Evolutionary conservation across 2,888 invertebrate genomes (phyloP).

Genomic region (Nasonovia ribisnigri): DNA sequence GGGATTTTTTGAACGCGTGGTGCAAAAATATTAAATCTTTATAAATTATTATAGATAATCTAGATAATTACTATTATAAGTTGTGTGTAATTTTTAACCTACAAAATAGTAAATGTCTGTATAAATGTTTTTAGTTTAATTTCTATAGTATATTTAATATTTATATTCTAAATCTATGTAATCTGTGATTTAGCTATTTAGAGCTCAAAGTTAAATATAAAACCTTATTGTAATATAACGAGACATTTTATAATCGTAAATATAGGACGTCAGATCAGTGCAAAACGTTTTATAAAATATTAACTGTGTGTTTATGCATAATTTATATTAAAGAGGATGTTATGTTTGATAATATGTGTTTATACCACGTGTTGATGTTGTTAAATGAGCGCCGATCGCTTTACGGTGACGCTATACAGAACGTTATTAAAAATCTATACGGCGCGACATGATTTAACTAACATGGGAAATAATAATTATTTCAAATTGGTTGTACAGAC

Average conservation of each 20-base stretch:
- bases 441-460: background rate
- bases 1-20: background rate
- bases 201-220: background rate
- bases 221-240: background rate
- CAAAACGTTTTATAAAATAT: background rate
- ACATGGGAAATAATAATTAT: conserved; percentile 9
- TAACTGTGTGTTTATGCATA: background rate
- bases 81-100: background rate
- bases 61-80: background rate
- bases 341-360: background rate
- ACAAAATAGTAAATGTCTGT: background rate
- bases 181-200: background rate
- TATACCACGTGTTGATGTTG: too few species aligned
- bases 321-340: background rate
- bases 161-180: background rate
- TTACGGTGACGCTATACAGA: background rate
- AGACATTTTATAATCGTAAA: background rate
- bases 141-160: too few species aligned
- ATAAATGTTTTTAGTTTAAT: background rate
- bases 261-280: too few species aligned
- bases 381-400: background rate
- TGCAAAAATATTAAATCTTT: background rate
- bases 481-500: background rate
- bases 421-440: conserved; percentile 6
- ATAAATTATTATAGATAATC: background rate